Conservation (phyloP, 2,888 invertebrate species). For the Heliconius ethilla region DNA sequence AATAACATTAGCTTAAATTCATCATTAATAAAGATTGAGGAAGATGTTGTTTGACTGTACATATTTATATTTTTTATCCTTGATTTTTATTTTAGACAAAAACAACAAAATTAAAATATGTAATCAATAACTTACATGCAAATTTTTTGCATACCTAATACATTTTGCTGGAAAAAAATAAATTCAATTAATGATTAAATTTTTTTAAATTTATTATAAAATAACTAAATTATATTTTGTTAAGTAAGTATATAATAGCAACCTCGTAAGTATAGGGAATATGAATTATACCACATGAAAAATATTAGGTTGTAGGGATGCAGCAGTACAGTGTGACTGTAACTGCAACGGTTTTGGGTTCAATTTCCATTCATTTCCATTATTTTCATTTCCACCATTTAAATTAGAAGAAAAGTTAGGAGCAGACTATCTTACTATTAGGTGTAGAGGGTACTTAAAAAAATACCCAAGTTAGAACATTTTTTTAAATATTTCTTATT, state of each 20-base stretch:
- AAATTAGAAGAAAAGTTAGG: too few species aligned
- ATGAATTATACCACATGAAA: not conserved
- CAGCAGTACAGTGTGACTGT: not conserved
- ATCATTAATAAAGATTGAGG: too few species aligned
- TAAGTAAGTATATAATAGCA: not conserved
- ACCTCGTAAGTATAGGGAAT: not conserved
- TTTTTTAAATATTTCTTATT: not conserved
- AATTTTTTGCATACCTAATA: too few species aligned
- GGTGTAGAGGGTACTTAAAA: not conserved
- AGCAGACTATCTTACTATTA: too few species aligned
- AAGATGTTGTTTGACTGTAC: too few species aligned
- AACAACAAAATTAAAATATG: too few species aligned
- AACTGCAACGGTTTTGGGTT: not conserved
- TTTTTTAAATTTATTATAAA: too few species aligned
- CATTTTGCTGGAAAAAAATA: not conserved
- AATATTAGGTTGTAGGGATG: not conserved
- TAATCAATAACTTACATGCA: not conserved
- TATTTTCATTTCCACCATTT: not conserved
- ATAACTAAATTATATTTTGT: too few species aligned
- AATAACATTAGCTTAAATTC: too few species aligned
- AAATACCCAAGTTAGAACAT: not conserved
- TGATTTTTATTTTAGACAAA: too few species aligned
- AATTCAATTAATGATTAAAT: not conserved
- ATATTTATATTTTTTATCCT: too few species aligned
- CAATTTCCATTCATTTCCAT: not conserved